A percentile compares a stretch with the other conserved stretches of the same genome.
These are phyloP conservation scores for Holacanthella duospinosa DNA, from an alignment of 2,888 invertebrate species.

Conservation along the genomic window DNA sequence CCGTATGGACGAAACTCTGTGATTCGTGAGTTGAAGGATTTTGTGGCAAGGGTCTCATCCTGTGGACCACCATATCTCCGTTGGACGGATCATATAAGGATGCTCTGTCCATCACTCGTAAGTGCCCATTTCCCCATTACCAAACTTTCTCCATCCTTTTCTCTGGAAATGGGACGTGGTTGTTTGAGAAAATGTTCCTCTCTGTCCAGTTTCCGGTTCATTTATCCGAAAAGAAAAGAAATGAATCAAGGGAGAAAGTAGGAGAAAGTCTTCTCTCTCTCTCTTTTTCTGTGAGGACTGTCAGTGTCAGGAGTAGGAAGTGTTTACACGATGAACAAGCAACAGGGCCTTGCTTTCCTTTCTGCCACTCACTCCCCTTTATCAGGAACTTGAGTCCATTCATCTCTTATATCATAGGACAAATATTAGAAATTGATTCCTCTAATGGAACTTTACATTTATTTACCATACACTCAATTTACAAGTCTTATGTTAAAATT, in stretches of 20 bases:
- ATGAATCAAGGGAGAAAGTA: neutral
- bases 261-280: no score
- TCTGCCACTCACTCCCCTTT: neutral
- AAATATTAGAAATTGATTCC: no score
- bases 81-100: conserved; percentile 44
- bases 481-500: no score
- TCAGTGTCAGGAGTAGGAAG: neutral
- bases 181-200: neutral
- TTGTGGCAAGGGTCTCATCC: conserved; percentile 46
- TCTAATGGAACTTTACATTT: no score
- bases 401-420: no score
- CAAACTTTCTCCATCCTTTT: no score
- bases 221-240: no score
- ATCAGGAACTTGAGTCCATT: neutral
- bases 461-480: no score
- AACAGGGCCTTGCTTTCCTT: neutral
- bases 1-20: conserved; percentile 37
- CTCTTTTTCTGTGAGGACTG: neutral
- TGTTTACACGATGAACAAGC: neutral
- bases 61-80: conserved; percentile 48
- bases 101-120: conserved; percentile 42
- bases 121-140: no score
- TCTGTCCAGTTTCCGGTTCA: neutral
- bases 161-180: no score
- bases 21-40: conserved; percentile 47